Conservation (phyloP, 2,888 invertebrate genomes). For the Argynnis bischoffii region DNA sequence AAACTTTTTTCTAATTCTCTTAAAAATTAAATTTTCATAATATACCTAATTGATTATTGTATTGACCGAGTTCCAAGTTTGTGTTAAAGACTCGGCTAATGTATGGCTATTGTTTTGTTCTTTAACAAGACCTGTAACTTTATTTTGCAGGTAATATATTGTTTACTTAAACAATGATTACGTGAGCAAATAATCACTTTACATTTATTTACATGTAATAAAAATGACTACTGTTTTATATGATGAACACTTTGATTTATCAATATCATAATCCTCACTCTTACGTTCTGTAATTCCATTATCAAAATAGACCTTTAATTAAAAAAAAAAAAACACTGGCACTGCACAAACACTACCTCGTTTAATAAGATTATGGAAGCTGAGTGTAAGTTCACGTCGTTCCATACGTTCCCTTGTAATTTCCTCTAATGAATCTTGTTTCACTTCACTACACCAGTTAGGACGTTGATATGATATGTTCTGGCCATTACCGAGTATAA, state of each 20-base stretch:
- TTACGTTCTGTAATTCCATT: constrained; percentile 10
- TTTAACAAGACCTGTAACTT: no score
- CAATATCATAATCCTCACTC: not conserved
- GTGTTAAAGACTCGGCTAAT: not conserved
- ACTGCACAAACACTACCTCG: constrained; percentile 62
- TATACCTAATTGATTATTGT: not conserved
- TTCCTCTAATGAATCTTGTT: constrained; percentile 43
- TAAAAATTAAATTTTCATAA: not conserved
- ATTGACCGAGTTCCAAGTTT: not conserved
- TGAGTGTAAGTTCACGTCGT: constrained; percentile 72
- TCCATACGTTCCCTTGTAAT: constrained; percentile 63
- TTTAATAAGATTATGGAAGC: constrained; percentile 78
- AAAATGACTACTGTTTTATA: not conserved
- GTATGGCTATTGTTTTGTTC: constrained; percentile 5
- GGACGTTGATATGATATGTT: constrained; percentile 66
- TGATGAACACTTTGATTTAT: not conserved
- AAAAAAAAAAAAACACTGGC: constrained; percentile 39
- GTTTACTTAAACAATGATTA: no score
- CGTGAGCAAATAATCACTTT: not conserved
- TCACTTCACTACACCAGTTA: constrained; percentile 51
- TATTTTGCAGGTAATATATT: no score
- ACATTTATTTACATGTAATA: not conserved
- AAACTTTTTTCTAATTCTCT: no score
- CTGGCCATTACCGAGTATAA: constrained; percentile 68
- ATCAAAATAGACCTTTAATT: constrained; percentile 26